Percentiles rank a stretch among this genome's conserved stretches.
Evolutionary conservation across 1,140 invertebrate genomes (phyloP).

Genomic region (Periplaneta americana): DNA sequence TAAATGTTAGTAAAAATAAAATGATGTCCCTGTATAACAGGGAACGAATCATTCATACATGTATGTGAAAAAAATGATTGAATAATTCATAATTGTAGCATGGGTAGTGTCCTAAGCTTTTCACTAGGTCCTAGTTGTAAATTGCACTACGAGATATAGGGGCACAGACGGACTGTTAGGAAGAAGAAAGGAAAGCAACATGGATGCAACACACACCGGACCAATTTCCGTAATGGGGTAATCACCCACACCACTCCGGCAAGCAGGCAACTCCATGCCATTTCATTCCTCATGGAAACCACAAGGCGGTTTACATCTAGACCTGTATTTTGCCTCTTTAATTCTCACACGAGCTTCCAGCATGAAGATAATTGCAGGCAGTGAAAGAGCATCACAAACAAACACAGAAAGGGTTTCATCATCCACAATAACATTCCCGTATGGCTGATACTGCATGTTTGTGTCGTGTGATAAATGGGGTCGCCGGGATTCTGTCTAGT

Average conservation of each 20-base stretch:
- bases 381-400: background rate
- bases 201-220: background rate
- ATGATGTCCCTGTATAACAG: too few species aligned
- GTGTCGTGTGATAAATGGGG: background rate
- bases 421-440: background rate
- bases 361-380: background rate
- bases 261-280: background rate
- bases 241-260: background rate
- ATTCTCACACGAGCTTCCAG: too few species aligned
- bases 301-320: too few species aligned
- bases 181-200: background rate
- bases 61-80: background rate
- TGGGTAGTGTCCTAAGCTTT: too few species aligned
- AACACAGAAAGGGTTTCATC: background rate
- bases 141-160: background rate
- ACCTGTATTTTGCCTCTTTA: background rate
- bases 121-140: background rate
- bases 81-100: too few species aligned
- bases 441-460: background rate
- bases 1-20: too few species aligned
- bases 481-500: background rate
- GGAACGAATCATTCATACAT: background rate
- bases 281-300: background rate
- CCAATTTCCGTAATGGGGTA: background rate
- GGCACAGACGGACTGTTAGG: background rate